A percentile compares a stretch with the other conserved stretches of the same genome.
Conservation (phyloP, 2,113 vertebrate genomes). For the Pluvianellus socialis region DNA sequence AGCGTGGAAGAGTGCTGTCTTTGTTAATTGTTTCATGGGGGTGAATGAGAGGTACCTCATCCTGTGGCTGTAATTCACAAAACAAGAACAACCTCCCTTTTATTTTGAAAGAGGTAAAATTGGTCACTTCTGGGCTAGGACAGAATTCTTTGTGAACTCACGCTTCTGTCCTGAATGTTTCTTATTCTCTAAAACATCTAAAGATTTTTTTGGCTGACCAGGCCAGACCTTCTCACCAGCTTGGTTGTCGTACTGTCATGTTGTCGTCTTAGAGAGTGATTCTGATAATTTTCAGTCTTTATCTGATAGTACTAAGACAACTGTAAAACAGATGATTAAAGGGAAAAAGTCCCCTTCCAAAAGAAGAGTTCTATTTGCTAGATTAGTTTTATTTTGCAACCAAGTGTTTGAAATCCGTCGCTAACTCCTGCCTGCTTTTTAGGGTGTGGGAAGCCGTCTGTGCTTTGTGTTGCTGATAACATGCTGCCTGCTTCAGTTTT, state of each 20-base stretch:
- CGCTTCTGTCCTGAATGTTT: neutral
- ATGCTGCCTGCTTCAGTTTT: neutral
- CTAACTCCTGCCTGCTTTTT: neutral
- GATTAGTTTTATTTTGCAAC: neutral
- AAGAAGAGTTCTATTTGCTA: neutral
- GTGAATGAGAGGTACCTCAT: neutral
- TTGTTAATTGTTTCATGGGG: neutral
- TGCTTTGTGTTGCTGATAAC: neutral
- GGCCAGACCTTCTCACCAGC: neutral
- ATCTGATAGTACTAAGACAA: neutral
- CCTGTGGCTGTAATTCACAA: neutral
- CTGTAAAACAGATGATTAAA: neutral
- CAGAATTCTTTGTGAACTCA: neutral
- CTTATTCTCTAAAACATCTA: neutral
- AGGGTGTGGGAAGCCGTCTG: neutral
- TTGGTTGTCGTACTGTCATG: neutral
- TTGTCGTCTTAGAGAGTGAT: neutral
- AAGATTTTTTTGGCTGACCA: neutral
- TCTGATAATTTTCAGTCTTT: neutral
- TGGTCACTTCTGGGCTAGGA: neutral
- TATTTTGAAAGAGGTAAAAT: neutral
- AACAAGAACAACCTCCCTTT: neutral
- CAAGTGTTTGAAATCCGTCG: neutral
- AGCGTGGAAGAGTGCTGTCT: neutral
- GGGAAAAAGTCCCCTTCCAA: neutral